phyloP scores from a whole-genome alignment of 2,797 vertebrate species.

The Uromys caudimaculatus region DNA sequence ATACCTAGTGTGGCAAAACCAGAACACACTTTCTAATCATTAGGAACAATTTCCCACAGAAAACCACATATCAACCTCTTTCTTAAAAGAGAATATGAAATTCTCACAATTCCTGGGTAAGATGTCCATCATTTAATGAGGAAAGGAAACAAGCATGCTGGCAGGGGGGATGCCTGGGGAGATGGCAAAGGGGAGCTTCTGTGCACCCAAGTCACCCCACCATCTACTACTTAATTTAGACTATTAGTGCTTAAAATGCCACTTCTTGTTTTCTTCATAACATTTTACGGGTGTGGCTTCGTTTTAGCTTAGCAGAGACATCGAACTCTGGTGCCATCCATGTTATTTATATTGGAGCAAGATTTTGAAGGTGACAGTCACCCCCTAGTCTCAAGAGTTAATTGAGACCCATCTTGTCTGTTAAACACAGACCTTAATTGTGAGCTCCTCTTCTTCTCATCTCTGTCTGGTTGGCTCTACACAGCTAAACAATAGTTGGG shows the following conservation, averaged over 20 bases:
- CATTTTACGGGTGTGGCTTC: not conserved
- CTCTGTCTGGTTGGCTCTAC: not conserved
- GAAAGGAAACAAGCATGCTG: not conserved
- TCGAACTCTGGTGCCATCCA: not conserved
- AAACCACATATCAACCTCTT: constrained; percentile 1
- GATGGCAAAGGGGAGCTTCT: not conserved
- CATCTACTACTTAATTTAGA: not conserved
- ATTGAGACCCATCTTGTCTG: not conserved
- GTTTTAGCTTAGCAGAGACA: not conserved
- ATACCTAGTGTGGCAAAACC: not conserved
- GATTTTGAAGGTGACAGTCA: not conserved
- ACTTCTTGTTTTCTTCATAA: not conserved
- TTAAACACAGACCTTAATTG: not conserved
- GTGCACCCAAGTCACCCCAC: too few species aligned
- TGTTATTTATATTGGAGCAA: not conserved
- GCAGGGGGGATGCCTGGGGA: rapidly evolving
- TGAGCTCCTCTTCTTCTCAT: not conserved
- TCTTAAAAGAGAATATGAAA: not conserved
- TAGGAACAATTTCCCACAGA: not conserved
- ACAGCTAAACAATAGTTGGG: not conserved
- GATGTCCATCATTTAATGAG: not conserved
- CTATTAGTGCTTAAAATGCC: not conserved
- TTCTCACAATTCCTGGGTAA: not conserved
- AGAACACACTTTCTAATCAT: not conserved
- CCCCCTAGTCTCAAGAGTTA: not conserved